Evolutionary conservation across 2,113 vertebrate genomes (phyloP).

Genomic region (Lipophrys pholis): DNA sequence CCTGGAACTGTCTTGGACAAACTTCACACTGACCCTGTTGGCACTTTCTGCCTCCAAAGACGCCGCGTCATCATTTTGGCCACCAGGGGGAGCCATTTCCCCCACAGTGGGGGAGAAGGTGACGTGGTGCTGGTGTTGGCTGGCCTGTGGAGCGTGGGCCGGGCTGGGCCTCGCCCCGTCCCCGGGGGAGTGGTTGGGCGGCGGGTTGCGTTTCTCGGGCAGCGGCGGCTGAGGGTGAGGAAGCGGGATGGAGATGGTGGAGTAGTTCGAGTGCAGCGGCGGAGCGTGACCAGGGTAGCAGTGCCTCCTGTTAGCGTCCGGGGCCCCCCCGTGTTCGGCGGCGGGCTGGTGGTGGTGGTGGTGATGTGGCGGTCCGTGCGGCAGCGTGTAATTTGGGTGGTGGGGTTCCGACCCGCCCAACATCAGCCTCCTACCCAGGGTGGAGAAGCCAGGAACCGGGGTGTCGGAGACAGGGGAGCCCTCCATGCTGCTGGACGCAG

Average conservation of each 20-base stretch:
- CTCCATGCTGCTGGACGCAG: conserved; percentile 70
- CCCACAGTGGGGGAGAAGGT: conserved; percentile 88
- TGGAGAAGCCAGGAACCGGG: conserved; percentile 83
- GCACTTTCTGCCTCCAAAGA: conserved; percentile 53
- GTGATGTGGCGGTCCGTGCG: conserved; percentile 57
- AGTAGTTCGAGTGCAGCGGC: conserved; percentile 65
- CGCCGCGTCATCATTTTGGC: conserved; percentile 48
- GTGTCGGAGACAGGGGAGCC: conserved; percentile 79
- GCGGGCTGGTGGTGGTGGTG: conserved; percentile 58
- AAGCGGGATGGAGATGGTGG: conserved; percentile 73
- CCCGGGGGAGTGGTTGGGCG: conserved; percentile 57
- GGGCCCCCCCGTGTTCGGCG: conserved; percentile 55
- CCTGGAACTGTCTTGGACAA: conserved; percentile 93
- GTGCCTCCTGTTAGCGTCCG: conserved; percentile 68
- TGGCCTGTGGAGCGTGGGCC: neutral
- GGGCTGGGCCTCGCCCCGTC: conserved; percentile 57
- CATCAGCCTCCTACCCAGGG: conserved; percentile 82
- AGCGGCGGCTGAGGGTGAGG: conserved; percentile 85
- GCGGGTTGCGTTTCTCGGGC: conserved; percentile 86
- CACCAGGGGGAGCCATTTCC: conserved; percentile 70
- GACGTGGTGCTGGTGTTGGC: conserved; percentile 82
- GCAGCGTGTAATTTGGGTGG: conserved; percentile 48
- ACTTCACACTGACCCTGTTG: conserved; percentile 84
- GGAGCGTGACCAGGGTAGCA: conserved; percentile 68
- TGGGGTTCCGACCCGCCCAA: conserved; percentile 67